Base-by-base conservation (phyloP, 1,140 invertebrate species). In the Temnothorax nylanderi region DNA sequence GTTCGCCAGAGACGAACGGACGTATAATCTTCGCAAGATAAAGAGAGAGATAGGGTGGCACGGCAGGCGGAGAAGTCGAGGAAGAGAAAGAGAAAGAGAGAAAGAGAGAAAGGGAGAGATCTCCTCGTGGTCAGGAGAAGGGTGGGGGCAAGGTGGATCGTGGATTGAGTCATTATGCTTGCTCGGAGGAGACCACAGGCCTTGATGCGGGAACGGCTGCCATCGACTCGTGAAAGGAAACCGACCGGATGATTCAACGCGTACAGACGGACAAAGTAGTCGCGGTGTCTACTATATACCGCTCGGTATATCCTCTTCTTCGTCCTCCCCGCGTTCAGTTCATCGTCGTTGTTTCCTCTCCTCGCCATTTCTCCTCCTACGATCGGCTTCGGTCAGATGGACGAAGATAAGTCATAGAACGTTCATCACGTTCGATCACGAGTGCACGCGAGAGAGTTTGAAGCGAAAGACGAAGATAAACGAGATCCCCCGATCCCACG, bases 101-200 rank as follows among this genome's bases (percentile, higher is more conserved):
- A 80, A 62, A 32, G 62, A 81, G 71, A 85, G 80, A 89, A 16
- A 58, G 72, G 81, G 81, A 88, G 88, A 90, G 72, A 21, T 75
- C 85, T 91, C 91, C 89, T 88, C 91, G 86, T 76, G 88, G 89
- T 84, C 78, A 82, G 62, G 90, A 75, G 69, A 84, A 89, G 87
- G 92, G 91, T 91, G 92, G 88, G 91, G 90, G 90, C 91, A 93
- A 93, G 94, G 92, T 93, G 94, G 94, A 95, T 95, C 94, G 94
- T 92, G 94, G 94, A 95, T 95, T 95, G 94, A 95, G 95, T 95
- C 95, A 95, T 95, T 95, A 95, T 95, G 94, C 94, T 95, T 92
- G 94, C 92, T 93, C 90, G 87, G 89, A 93, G 91, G 91, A 95
- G 94, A 95, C 94, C 94, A 94, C 94, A 94, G 94, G 93, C 93